A percentile compares a stretch with the other conserved stretches of the same genome.
Evolutionary conservation across 2,888 invertebrate genomes (phyloP).

Genomic region (Embidobia sp.): DNA sequence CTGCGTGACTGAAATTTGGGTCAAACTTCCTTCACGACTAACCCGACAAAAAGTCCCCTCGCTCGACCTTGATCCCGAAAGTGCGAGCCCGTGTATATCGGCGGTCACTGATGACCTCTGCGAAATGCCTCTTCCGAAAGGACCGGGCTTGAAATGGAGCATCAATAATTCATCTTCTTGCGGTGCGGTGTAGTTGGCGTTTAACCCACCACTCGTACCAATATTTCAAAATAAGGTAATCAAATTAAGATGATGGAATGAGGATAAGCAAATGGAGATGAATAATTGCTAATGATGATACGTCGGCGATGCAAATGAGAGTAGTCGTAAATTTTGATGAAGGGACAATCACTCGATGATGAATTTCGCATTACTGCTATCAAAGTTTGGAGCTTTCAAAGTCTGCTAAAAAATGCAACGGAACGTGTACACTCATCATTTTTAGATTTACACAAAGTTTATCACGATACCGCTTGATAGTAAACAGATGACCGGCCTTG

Average conservation of each 20-base stretch:
- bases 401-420: too few relatives aligned
- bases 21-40: constrained; percentile 2
- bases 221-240: constrained; percentile 15
- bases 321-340: too few relatives aligned
- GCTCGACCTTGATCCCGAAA: constrained; percentile 1
- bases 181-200: constrained; percentile 56
- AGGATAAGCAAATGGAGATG: not conserved
- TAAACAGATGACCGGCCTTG: too few relatives aligned
- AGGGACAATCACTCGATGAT: too few relatives aligned
- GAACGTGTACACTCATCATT: too few relatives aligned
- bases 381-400: too few relatives aligned
- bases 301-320: not conserved
- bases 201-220: constrained; percentile 37
- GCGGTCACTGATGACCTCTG: constrained; percentile 5
- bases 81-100: not conserved
- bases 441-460: too few relatives aligned
- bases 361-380: too few relatives aligned
- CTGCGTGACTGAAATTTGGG: not conserved
- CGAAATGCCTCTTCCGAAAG: constrained; percentile 8
- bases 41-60: constrained; percentile 15
- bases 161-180: constrained; percentile 66
- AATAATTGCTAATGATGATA: too few relatives aligned
- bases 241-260: constrained; percentile 3
- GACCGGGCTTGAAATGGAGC: constrained; percentile 21
- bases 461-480: too few relatives aligned